Base-by-base conservation (phyloP, 2,888 invertebrate genomes). In the Synanthedon vespiformis region DNA sequence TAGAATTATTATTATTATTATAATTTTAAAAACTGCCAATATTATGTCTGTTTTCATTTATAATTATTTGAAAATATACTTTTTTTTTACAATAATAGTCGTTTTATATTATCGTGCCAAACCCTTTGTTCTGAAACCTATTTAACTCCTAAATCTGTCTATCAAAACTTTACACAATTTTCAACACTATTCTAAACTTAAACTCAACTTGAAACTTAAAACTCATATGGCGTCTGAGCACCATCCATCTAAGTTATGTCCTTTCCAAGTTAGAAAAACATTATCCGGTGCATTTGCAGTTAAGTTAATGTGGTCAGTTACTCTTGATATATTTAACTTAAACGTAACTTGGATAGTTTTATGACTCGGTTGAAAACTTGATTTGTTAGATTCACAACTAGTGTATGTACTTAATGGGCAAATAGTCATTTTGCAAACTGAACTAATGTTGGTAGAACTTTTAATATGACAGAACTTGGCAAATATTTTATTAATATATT, bases 51-150 rank as follows among this genome's bases (percentile, higher is more conserved):
- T 76, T 78, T 72, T 67, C 34, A 49, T 70, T 74, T 76, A 75
- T 74, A 72, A 72, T 80, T 81, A 75, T 75, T 76, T 79, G 69
- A 77, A 78, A 80, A 80, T 80, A 80, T 79, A 81, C 72, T 74
- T 79, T 51, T 52, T n/a, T 75, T 77, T 72, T 74, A 73, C 72
- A 71, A 74, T 74, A 65, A 62, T 53, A 10, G 53, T 54, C 40
- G 56, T 66, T 66, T 68, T 57, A 60, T 10, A 34, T 58, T 66
- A 44, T 44, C 14, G 14, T 8, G 13, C 44, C 44, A 8, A 44
- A 6, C 6, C 44, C 44, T 44, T 44, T 44, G 13, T 44, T 44
- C 44, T 13, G 44, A n/a, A 53, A 54, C 52, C 53, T 48, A 52
- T 53, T 13, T 48, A 52, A 51, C 54, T 54, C 1, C 54, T 49